Evolutionary conservation across 2,888 invertebrate species (phyloP), one percentile per base, ranked within the genome.

Genomic region (Heliconius sara): DNA sequence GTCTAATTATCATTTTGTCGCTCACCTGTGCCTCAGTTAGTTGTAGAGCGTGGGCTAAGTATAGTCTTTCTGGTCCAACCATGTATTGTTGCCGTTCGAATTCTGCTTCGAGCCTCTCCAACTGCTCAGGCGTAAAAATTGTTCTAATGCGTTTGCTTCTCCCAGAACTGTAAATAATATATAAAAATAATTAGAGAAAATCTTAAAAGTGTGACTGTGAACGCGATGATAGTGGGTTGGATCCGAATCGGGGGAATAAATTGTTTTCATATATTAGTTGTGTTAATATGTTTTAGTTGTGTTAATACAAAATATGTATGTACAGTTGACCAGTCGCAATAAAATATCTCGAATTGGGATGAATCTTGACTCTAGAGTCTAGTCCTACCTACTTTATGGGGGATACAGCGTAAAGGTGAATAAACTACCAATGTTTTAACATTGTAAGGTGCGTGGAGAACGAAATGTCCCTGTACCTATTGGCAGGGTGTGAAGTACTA

Each of bases 81-180:
- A 99, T 99, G 93, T 99, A 99, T 91, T 99, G 99, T 88, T 99
- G 99, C 65, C 99, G 93, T 86, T 99, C 98, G 88, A 99, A 99
- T 94, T 99, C 99, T 0, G 98, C 97, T 89, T 99, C 99, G 78
- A 99, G 95, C 84, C 98, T 95, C 90, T 99, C 99, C 85, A 99
- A 93, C 92, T 99, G 99, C 87, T 99, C 99, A 0, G 99, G 99
- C 0, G 99, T 99, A 95, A 99, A 99, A 86, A 99, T 99, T 0
- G 99, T 99, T 39, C 99, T 95, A 65, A 99, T 98, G 83, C 99
- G 95, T 94, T 99, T 99, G 87, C 97, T 97, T 87, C 95, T 86
- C 6, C 97, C 95, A 0, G 94, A 97, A 80, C 96, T 96, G 84
- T 19, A 86, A 65, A 16, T n/a, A 43, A 22, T 65, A 19, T 4